A percentile compares a stretch with the other conserved stretches of the same genome.
Evolutionary conservation across 2,888 invertebrate species (phyloP).

Genomic region (Megalurothrips usitatus): DNA sequence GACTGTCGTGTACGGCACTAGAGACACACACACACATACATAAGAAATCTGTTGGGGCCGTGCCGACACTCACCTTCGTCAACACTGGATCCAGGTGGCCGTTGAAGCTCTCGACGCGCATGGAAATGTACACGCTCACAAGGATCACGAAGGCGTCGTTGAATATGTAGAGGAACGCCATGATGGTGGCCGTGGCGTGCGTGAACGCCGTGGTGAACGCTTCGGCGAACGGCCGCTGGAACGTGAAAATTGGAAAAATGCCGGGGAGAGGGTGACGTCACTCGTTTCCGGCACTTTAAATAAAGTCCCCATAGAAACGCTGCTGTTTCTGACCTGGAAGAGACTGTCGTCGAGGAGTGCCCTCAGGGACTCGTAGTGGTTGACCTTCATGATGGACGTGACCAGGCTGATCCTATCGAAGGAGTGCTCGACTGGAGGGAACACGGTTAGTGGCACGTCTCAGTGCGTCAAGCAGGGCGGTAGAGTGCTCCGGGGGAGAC

Average conservation of each 20-base stretch:
- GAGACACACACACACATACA: no score
- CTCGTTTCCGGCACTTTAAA: no score
- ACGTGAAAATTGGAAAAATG: no score
- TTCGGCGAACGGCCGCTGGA: no score
- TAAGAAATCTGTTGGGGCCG: no score
- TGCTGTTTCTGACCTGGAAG: not conserved
- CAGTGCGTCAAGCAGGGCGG: no score
- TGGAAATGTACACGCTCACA: constrained; percentile 29
- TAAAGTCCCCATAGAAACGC: no score
- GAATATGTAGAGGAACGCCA: constrained; percentile 31
- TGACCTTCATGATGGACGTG: not conserved
- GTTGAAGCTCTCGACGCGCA: constrained; percentile 30
- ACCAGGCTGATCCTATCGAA: not conserved
- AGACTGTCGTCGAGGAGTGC: not conserved
- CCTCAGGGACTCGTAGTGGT: not conserved
- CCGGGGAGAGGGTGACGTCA: no score
- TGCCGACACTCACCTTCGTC: not conserved
- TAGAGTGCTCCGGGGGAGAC: no score
- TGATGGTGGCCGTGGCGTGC: not conserved
- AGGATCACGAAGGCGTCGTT: constrained; percentile 32
- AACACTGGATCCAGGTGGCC: not conserved
- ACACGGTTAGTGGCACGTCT: no score
- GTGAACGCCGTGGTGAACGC: no score
- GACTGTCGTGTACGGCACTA: no score
- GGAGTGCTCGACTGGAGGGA: not conserved